These are phyloP conservation scores for Rana temporaria DNA, from an alignment of 2,113 vertebrate genomes.

Conservation along the genomic window DNA sequence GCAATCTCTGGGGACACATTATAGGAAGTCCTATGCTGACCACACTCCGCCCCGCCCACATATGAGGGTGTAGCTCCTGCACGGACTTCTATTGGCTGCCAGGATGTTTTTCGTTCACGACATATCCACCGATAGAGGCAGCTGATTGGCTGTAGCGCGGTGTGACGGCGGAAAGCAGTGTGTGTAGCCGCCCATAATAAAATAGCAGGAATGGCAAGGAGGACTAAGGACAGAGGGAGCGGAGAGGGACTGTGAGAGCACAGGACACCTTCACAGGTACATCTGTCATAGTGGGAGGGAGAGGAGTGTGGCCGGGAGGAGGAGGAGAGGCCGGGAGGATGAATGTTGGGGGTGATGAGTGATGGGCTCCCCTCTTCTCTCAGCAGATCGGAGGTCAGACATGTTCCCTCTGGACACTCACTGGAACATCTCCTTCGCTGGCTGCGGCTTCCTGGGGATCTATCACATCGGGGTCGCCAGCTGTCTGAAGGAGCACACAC, in stretches of 20 bases:
- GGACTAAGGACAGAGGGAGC: neutral
- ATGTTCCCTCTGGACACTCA: constrained; percentile 89
- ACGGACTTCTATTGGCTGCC: neutral
- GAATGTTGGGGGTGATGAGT: neutral
- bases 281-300: too few relatives aligned
- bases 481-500: constrained; percentile 89
- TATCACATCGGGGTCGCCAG: constrained; percentile 96
- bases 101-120: neutral
- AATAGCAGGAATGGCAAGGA: constrained; percentile 40
- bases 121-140: neutral
- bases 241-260: neutral
- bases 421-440: constrained; percentile 97
- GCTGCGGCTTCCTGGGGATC: constrained; percentile 94
- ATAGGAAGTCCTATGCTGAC: neutral
- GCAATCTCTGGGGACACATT: neutral
- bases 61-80: constrained; percentile 18
- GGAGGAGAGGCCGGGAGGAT: neutral
- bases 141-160: neutral
- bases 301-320: too few relatives aligned
- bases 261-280: neutral
- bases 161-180: neutral
- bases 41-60: neutral
- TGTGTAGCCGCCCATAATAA: constrained; percentile 11
- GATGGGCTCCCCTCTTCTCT: neutral
- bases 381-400: neutral